Evolutionary conservation across 2,888 invertebrate species (phyloP).

Genomic region (Teinopalpus imperialis): DNA sequence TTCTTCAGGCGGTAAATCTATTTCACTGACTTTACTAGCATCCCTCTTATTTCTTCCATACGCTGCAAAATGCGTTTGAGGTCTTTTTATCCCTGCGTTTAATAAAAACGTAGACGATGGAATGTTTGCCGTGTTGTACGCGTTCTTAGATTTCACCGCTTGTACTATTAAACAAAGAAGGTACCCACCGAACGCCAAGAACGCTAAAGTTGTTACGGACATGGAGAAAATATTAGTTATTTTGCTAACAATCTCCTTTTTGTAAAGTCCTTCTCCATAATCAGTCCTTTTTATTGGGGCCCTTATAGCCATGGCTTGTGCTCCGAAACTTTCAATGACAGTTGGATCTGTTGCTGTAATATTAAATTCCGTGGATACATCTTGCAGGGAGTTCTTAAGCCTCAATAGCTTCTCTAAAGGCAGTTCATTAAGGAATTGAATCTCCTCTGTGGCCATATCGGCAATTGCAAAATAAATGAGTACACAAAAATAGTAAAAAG

Average conservation of each 20-base stretch:
- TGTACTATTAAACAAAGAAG: slow-evolving; percentile 89
- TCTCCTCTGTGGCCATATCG: slow-evolving; percentile 51
- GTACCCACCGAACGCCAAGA: slow-evolving; percentile 93
- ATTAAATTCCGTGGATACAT: slow-evolving; percentile 46
- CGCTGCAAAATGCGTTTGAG: slow-evolving; percentile 60
- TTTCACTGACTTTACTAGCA: slow-evolving; percentile 33
- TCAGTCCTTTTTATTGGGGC: slow-evolving; percentile 63
- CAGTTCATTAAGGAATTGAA: slow-evolving; percentile 84
- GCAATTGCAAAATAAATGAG: slow-evolving; percentile 28
- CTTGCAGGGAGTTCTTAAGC: slow-evolving; percentile 75
- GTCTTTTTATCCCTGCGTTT: slow-evolving; percentile 67
- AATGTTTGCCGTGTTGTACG: slow-evolving; percentile 44
- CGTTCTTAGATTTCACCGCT: slow-evolving; percentile 86
- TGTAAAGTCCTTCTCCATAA: slow-evolving; percentile 69
- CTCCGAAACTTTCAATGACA: slow-evolving; percentile 57
- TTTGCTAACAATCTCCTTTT: slow-evolving; percentile 81
- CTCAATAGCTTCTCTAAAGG: slow-evolving; percentile 86
- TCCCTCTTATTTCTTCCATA: slow-evolving; percentile 58
- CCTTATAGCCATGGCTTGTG: slow-evolving; percentile 67
- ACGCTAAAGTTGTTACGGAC: slow-evolving; percentile 89
- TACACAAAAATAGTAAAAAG: neutral
- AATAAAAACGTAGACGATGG: slow-evolving; percentile 58
- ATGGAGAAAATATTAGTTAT: slow-evolving; percentile 89
- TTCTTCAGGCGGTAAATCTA: slow-evolving; percentile 65
- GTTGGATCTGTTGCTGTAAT: slow-evolving; percentile 45